These are phyloP conservation scores for Callaeas wilsoni DNA, from an alignment of 2,113 vertebrate genomes.

Conservation along the genomic window DNA sequence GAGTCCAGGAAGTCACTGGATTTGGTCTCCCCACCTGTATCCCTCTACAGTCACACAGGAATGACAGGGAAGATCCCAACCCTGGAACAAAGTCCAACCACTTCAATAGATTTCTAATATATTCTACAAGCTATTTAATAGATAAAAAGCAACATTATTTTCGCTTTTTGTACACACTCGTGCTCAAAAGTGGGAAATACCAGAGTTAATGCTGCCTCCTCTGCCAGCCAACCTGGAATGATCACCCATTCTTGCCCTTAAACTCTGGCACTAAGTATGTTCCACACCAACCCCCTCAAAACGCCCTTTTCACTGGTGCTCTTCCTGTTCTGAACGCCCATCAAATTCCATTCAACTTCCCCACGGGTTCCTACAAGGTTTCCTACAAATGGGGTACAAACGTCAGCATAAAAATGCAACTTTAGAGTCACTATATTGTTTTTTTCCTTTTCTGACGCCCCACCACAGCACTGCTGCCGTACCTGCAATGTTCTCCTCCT, in stretches of 20 bases:
- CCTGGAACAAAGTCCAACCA: background rate
- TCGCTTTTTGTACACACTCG: background rate
- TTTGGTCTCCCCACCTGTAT: background rate
- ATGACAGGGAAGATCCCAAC: background rate
- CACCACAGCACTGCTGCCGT: background rate
- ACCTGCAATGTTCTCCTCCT: background rate
- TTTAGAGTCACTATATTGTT: background rate
- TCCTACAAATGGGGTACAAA: background rate
- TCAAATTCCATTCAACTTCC: background rate
- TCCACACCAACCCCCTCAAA: background rate
- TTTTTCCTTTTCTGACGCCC: background rate
- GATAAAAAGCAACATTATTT: background rate
- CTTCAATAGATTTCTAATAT: background rate
- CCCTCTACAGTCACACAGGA: background rate
- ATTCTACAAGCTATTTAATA: background rate
- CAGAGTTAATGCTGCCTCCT: background rate
- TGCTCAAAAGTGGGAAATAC: background rate
- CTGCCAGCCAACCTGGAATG: background rate
- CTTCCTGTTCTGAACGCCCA: accelerated
- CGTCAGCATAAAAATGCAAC: accelerated
- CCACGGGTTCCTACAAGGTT: background rate
- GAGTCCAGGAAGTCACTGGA: accelerated
- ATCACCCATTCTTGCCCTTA: background rate
- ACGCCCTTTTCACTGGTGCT: accelerated
- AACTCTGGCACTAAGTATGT: background rate